Evolutionary conservation across 1,140 invertebrate genomes (phyloP).

Genomic region (Penaeus indicus): DNA sequence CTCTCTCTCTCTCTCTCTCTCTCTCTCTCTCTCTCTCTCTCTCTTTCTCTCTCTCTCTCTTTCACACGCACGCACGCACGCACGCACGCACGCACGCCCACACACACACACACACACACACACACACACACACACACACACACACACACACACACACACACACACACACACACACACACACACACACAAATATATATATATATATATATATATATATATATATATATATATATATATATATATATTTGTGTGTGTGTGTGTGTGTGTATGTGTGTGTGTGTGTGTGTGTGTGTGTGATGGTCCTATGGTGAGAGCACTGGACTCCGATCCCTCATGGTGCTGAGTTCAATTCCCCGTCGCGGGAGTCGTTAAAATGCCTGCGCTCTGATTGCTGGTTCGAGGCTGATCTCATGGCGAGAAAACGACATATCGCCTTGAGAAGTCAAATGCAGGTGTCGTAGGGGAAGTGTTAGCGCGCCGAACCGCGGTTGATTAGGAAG

Average conservation of each 20-base stretch:
- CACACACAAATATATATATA: conserved; percentile 13
- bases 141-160: neutral
- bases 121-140: neutral
- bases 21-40: no score
- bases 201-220: conserved; percentile 26
- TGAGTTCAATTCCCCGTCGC: no score
- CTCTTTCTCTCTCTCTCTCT: no score
- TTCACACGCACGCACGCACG: neutral
- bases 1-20: no score
- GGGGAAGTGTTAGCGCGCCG: no score
- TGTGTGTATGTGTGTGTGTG: neutral
- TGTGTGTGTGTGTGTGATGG: neutral
- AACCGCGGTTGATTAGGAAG: no score
- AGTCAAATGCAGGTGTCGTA: no score
- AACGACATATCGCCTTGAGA: no score
- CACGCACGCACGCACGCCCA: neutral
- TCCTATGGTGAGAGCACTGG: no score
- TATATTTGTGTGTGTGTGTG: neutral
- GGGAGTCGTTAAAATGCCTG: no score
- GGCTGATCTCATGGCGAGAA: no score
- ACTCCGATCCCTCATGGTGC: neutral
- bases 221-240: conserved; percentile 13
- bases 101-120: neutral
- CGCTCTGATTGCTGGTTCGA: no score
- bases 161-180: neutral